phyloP scores from a whole-genome alignment of 1,140 invertebrate genomes.

The Potamilus streckersoni region DNA sequence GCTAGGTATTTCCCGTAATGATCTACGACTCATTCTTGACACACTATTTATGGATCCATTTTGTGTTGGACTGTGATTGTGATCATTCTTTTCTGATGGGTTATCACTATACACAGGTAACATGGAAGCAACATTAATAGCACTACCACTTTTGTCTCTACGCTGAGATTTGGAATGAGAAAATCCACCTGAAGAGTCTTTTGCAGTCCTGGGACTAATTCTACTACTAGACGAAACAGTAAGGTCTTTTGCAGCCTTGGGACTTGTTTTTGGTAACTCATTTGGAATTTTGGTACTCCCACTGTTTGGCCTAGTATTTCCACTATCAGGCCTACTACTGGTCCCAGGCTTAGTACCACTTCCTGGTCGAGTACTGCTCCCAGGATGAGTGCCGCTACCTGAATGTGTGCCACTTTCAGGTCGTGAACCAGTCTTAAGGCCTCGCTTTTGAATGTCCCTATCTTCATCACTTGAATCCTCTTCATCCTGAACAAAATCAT shows the following conservation, averaged over 20 bases:
- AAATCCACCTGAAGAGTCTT: too few relatives aligned
- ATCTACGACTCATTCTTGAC: constrained; percentile 19
- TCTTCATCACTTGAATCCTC: constrained; percentile 9
- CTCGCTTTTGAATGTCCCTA: constrained; percentile 8
- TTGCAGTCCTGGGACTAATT: too few relatives aligned
- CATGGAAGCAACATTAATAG: too few relatives aligned
- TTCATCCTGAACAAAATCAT: constrained; percentile 28
- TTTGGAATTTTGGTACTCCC: too few relatives aligned
- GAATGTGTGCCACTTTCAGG: constrained; percentile 26
- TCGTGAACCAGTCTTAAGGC: constrained; percentile 18
- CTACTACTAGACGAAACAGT: too few relatives aligned
- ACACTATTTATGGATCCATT: constrained; percentile 6
- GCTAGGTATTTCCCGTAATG: constrained; percentile 16
- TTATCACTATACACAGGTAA: too few relatives aligned
- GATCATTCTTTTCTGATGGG: too few relatives aligned
- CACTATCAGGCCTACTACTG: constrained; percentile 20
- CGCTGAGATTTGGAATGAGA: too few relatives aligned
- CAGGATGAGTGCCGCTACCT: constrained; percentile 19
- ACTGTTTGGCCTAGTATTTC: background rate
- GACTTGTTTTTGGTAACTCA: too few relatives aligned
- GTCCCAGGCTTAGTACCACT: constrained; percentile 13
- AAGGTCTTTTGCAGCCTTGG: too few relatives aligned
- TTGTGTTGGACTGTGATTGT: too few relatives aligned
- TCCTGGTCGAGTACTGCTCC: constrained; percentile 15
- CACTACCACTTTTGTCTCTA: too few relatives aligned